Evolutionary conservation across 2,888 invertebrate genomes (phyloP).

Genomic region (Dasysyrphus tricinctus): DNA sequence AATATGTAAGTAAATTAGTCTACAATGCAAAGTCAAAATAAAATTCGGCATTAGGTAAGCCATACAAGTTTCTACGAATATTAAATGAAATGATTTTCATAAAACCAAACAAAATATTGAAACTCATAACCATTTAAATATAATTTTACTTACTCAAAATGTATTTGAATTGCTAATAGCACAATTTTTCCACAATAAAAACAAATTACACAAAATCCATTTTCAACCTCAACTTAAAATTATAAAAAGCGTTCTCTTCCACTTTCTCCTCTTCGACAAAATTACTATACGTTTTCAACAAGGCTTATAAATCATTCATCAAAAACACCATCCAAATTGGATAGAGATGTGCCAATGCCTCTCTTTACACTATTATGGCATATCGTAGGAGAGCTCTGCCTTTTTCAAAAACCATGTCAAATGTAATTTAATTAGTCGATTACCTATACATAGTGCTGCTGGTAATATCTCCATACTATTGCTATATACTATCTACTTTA

Average conservation of each 20-base stretch:
- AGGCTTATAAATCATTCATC: conserved; percentile 31
- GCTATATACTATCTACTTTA: neutral
- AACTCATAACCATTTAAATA: no score
- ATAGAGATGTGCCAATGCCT: neutral
- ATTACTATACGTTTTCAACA: neutral
- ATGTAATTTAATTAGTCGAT: conserved; percentile 54
- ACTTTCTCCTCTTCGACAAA: neutral
- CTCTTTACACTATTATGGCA: neutral
- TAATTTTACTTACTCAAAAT: no score
- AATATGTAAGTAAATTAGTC: no score
- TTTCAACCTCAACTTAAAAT: no score
- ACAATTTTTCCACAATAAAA: no score
- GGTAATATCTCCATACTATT: conserved; percentile 8
- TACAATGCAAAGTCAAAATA: no score
- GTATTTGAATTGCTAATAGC: no score
- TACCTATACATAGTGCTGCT: conserved; percentile 35
- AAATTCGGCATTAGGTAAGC: no score
- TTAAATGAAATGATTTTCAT: no score
- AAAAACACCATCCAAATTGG: neutral
- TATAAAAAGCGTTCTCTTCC: neutral
- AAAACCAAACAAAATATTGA: no score
- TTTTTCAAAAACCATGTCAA: conserved; percentile 36
- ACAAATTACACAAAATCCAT: no score
- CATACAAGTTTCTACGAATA: no score
- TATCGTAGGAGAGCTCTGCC: neutral